Evolutionary conservation across 2,113 vertebrate genomes (phyloP), one percentile per base, ranked within the genome.

Genomic region (Calidris pygmaea): DNA sequence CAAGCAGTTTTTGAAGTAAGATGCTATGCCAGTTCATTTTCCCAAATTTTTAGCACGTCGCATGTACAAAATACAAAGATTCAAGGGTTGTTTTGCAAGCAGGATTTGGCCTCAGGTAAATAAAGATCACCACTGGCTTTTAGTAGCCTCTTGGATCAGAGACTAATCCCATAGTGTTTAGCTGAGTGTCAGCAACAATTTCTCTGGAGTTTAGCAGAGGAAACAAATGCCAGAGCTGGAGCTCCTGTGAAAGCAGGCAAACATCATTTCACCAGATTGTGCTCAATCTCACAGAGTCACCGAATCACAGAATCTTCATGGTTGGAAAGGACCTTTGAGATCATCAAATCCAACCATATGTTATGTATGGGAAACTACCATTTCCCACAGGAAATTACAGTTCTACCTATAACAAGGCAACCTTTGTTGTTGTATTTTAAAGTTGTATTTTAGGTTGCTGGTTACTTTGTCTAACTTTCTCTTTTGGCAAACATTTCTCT

Each of bases 51-150:
- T 48, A 56, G 14, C 70, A 20, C 4, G 34, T 27, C 1, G 0
- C 3, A 1, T 55, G 10, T 43, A 35, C 35, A 70, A 85, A 52
- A 47, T 26, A 50, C 0, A 1, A 4, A 53, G 16, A 19, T 19
- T 14, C 2, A 7, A 12, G 4, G 56, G 27, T 53, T 4, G 4
- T 4, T 0, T 58, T 52, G 14, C 1, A 0, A 62, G 22, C 3
- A 63, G 18, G 7, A 66, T 48, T 65, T 78, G 8, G 4, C 19
- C 19, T 75, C 29, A 60, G 7, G 39, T 47, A 84, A 62, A 66
- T 66, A 70, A 67, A 89, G 7, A 15, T 48, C 34, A 53, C 7
- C 20, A 17, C 14, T 27, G 9, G 19, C 2, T 71, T 90, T 65
- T 23, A 58, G 41, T 27, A 60, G 26, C 4, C 4, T 7, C 24